Base-by-base conservation (phyloP, 64 coral and sea anemone species). In the Pocillopora verrucosa region DNA sequence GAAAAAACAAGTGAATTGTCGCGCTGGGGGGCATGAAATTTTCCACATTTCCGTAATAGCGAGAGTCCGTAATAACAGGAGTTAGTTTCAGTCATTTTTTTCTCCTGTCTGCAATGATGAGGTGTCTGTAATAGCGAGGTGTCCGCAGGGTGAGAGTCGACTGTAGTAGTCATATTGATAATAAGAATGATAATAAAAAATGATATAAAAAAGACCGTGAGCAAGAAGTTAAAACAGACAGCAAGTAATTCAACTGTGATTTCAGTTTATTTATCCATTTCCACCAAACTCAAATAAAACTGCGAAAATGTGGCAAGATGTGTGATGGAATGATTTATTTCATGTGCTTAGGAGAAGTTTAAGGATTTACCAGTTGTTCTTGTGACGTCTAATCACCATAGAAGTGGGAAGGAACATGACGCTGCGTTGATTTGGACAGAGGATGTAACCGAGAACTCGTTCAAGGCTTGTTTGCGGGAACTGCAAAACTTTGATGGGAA, bases 401-500 rank as follows among this genome's bases (percentile, higher is more conserved):
- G 26, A 56, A 65, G 59, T 15, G 78, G 88, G 34, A 24, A 59
- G 19, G 81, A 82, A 30, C 38, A 82, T 73, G 88, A 90, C 41
- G 78, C 88, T 9, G 65, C 88, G 37, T 51, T 82, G 13, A 69
- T 90, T n/a, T 90, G 41, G 41, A 7, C 41, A 51, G 41, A 51
- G 7, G 41, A 51, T 51, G 1, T 90, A 41, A 82, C 88, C 17
- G 73, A 56, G 0, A 73, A 72, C 25, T 90, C 88, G 11, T 90
- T 90, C 73, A 80, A 90, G 9, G 81, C 82, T 65, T 90, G 88
- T 57, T 36, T 81, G 45, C 36, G 88, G 36, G 88, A 90, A 25
- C 74, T 90, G 36, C 88, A 90, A 34, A 90, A 90, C 78, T 90
- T 90, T 90, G 88, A 90, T 72, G 88, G 88, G 10, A 76, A 60